Conservation (phyloP, 2,888 invertebrate genomes). For the Drosophila macrothrix region DNA sequence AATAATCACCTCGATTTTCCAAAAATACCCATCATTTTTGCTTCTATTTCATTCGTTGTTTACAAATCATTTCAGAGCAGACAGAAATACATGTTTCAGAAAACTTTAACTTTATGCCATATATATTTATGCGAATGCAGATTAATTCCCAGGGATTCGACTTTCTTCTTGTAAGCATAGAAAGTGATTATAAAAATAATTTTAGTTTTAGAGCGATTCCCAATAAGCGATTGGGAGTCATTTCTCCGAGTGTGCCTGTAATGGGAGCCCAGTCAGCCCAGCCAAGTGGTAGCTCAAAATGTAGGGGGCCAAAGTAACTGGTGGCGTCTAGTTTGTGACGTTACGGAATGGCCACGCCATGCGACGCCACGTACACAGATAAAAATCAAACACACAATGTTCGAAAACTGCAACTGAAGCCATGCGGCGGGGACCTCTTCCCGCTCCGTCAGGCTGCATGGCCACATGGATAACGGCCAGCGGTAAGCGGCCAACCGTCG, state of each 20-base stretch:
- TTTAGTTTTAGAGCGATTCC: neutral
- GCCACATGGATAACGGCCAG: constrained; percentile 2
- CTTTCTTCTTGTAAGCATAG: neutral
- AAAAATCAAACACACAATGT: constrained; percentile 67
- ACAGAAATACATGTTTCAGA: neutral
- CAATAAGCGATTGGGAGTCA: neutral
- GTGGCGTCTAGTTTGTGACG: constrained; percentile 23
- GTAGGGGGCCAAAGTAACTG: constrained; percentile 14
- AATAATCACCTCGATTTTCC: neutral
- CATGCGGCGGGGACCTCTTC: neutral
- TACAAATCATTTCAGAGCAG: neutral
- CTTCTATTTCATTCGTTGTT: neutral
- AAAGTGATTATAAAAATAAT: neutral
- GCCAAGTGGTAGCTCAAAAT: constrained; percentile 10
- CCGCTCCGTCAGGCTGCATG: neutral
- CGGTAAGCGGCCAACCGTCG: neutral
- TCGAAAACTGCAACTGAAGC: constrained; percentile 49
- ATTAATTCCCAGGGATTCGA: neutral
- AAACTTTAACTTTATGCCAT: neutral
- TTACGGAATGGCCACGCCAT: constrained; percentile 61
- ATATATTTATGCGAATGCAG: neutral
- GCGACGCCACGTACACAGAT: constrained; percentile 69
- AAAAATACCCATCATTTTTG: neutral
- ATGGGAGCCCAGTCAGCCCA: neutral
- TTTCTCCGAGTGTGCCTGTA: constrained; percentile 3